Percentiles rank a stretch among this genome's conserved stretches.
Conservation (phyloP, 2,888 invertebrate species). For the Tricholauxania praeusta region DNA sequence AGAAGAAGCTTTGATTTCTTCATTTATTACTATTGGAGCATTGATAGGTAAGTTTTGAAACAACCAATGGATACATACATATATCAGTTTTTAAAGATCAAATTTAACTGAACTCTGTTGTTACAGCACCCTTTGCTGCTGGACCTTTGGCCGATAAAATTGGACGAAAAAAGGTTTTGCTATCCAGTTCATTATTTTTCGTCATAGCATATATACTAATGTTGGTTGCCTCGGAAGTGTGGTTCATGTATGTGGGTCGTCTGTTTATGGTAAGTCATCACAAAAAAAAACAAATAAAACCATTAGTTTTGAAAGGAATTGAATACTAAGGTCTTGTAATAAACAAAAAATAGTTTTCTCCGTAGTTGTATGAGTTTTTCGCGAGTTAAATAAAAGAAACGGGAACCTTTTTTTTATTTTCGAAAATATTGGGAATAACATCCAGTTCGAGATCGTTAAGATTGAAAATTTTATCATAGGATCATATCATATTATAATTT, state of each 20-base stretch:
- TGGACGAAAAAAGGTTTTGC: constrained; percentile 78
- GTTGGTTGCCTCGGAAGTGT: constrained; percentile 72
- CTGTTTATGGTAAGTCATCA: constrained; percentile 56
- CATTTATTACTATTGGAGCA: constrained; percentile 78
- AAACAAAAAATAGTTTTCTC: neutral
- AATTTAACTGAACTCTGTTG: neutral
- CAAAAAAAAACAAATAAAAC: too few relatives aligned
- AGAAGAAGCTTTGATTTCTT: constrained; percentile 81
- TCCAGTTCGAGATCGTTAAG: too few relatives aligned
- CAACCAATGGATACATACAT: neutral
- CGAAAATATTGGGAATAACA: too few relatives aligned
- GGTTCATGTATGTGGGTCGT: constrained; percentile 70
- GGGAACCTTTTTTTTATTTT: too few relatives aligned
- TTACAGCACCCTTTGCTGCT: constrained; percentile 77
- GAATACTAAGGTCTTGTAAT: too few relatives aligned
- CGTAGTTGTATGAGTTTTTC: too few relatives aligned
- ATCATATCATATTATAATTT: too few relatives aligned
- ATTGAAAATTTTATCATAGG: neutral
- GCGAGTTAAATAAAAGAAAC: too few relatives aligned
- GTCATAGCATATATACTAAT: constrained; percentile 78
- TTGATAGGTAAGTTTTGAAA: constrained; percentile 70
- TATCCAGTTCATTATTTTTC: constrained; percentile 76
- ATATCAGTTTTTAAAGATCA: too few relatives aligned
- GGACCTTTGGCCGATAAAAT: constrained; percentile 76
- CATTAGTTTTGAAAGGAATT: too few relatives aligned